phyloP scores from a whole-genome alignment of 2,113 vertebrate genomes.

The Petroica traversi region DNA sequence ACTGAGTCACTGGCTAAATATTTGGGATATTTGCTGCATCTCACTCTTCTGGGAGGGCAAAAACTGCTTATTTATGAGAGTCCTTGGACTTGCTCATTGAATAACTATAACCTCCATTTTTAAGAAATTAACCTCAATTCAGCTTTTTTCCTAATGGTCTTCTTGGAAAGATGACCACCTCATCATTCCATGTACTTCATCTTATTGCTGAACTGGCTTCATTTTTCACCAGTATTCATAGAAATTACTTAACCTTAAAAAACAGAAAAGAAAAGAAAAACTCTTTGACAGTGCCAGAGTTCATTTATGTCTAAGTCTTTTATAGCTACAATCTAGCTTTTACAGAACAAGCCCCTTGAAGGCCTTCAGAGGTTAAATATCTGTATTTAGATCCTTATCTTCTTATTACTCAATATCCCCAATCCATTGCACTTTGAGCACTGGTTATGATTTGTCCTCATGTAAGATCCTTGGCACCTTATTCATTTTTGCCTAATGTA shows the following conservation, averaged over 20 bases:
- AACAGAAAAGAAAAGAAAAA: background rate
- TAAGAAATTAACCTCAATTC: background rate
- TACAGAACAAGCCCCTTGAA: slow-evolving; percentile 40
- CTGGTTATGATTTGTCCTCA: slow-evolving; percentile 45
- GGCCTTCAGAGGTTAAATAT: slow-evolving; percentile 29
- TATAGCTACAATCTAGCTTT: slow-evolving; percentile 3
- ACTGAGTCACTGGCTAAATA: background rate
- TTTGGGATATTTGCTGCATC: background rate
- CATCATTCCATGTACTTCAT: background rate
- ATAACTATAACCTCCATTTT: background rate
- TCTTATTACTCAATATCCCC: slow-evolving; percentile 2
- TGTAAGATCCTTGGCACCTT: slow-evolving; percentile 46
- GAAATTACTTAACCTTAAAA: slow-evolving; percentile 2
- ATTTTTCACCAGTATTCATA: background rate
- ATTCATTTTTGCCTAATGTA: slow-evolving; percentile 52
- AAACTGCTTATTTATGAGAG: background rate
- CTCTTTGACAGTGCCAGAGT: background rate
- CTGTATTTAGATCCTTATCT: slow-evolving; percentile 49
- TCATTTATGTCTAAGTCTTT: slow-evolving; percentile 45
- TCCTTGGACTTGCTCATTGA: background rate
- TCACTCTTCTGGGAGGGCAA: background rate
- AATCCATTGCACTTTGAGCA: slow-evolving; percentile 27
- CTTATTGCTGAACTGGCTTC: background rate
- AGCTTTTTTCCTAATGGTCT: background rate
- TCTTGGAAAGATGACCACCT: background rate